Evolutionary conservation across 2,797 vertebrate genomes (phyloP), one percentile per base, ranked within the genome.

Genomic region (Monodelphis domestica): DNA sequence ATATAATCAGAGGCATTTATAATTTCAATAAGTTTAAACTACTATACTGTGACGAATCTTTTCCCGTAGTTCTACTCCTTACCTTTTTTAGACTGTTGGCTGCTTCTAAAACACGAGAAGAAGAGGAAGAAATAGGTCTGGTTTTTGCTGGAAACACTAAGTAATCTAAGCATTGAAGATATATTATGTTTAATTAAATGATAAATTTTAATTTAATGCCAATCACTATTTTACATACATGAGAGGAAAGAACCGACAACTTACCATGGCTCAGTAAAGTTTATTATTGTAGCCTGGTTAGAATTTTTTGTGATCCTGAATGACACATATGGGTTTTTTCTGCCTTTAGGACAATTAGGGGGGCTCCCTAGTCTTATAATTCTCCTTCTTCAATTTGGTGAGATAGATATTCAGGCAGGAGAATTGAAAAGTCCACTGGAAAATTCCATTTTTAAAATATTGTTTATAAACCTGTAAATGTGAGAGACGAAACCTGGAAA

Each of bases 191-290:
- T 38, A 84, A 50, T 84, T 84, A 50, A 50, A 12, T 45, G 10
- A 38, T 26, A 3, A 24, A 84, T 84, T 84, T 54, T n/a, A 17
- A 63, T 95, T 45, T 78, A 89, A 88, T 88, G 29, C 56, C 5
- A 38, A 87, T 89, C 57, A 90, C 28, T 33, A 29, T 70, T 91
- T 12, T 92, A 2, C 3, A 59, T 84, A 33, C 30, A 53, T 0
- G 9, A 90, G 50, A 94, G 24, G 15, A 93, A 93, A 17, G 12
- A 93, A 91, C 29, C 28, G 93, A 21, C 63, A 95, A 63, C 38
- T 90, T 30, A 54, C 53, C 89, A 90, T 14, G 17, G 29, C 89
- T 55, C 57, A 59, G 55, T 0, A 5, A 30, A 93, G 50, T 89
- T 56, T 91, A 63, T 1, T 92, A 21, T 45, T 50, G 88, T 45